Percentiles rank a stretch among this genome's conserved stretches.
Evolutionary conservation across 2,113 vertebrate genomes (phyloP).

Genomic region (Columba livia): DNA sequence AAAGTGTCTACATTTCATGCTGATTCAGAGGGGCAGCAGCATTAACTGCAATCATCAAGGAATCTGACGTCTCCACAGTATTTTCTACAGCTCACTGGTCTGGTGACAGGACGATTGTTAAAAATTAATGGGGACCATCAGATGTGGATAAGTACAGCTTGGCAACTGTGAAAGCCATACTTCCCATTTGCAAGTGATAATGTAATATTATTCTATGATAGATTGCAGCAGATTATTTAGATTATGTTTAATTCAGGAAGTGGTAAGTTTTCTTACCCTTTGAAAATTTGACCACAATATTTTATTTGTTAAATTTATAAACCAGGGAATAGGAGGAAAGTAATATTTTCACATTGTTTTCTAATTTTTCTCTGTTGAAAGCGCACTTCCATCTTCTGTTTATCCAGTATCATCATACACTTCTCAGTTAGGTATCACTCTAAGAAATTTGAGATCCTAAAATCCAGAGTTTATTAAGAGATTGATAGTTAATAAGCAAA

Average conservation of each 20-base stretch:
- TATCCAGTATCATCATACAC: not conserved
- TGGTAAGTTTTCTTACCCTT: not conserved
- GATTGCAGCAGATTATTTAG: not conserved
- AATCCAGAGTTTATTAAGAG: not conserved
- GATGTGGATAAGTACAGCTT: conserved; percentile 5
- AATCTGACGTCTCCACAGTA: conserved; percentile 21
- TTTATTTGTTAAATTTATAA: not conserved
- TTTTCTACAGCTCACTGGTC: conserved; percentile 42
- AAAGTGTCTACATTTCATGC: conserved; percentile 29
- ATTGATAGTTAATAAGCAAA: not conserved
- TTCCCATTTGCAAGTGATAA: not conserved
- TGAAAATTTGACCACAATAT: not conserved
- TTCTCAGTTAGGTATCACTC: not conserved
- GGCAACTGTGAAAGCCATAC: not conserved
- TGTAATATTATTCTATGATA: not conserved
- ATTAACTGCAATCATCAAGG: conserved; percentile 27
- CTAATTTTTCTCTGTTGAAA: not conserved
- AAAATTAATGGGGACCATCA: conserved; percentile 45
- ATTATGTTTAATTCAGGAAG: not conserved
- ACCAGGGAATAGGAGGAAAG: not conserved
- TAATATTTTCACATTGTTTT: not conserved
- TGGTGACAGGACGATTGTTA: conserved; percentile 24
- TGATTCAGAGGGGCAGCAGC: conserved; percentile 33
- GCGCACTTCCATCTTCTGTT: not conserved
- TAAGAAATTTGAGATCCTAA: not conserved